Conservation (phyloP, 1,140 invertebrate species). For the Drosophila hydei region DNA sequence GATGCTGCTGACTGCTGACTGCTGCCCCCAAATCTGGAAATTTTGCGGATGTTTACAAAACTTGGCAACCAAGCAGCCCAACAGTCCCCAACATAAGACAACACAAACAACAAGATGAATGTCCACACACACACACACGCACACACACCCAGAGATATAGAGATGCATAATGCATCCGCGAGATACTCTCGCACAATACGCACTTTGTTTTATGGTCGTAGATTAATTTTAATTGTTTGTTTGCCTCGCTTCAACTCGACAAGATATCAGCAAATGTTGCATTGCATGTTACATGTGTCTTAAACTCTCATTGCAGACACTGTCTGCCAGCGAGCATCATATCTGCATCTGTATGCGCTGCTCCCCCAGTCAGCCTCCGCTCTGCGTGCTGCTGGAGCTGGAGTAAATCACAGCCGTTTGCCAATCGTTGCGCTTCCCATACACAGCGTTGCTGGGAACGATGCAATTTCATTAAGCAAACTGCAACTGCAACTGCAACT, state of each 20-base stretch:
- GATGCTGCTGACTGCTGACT: too few relatives aligned
- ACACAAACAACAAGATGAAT: conserved; percentile 51
- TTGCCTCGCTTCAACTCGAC: conserved; percentile 49
- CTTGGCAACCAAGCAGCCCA: conserved; percentile 41
- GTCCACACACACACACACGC: conserved; percentile 11
- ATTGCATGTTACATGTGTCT: conserved; percentile 42
- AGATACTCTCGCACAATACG: conserved; percentile 42
- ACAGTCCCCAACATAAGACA: conserved; percentile 48
- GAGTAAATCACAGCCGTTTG: conserved; percentile 69
- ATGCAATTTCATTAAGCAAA: conserved; percentile 72
- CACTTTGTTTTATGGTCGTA: conserved; percentile 78
- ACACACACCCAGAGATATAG: conserved; percentile 31
- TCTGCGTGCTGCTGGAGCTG: neutral
- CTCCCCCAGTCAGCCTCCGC: too few relatives aligned
- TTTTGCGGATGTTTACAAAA: conserved; percentile 80
- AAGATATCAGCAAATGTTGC: conserved; percentile 65
- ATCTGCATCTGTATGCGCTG: conserved; percentile 6
- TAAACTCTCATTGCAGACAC: conserved; percentile 47
- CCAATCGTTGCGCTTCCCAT: conserved; percentile 60
- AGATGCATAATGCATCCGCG: conserved; percentile 66
- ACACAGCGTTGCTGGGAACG: conserved; percentile 60
- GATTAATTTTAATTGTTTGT: conserved; percentile 82
- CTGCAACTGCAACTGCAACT: conserved; percentile 44
- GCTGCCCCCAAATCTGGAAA: conserved; percentile 48
- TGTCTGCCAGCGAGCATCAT: conserved; percentile 46